A percentile compares a stretch with the other conserved stretches of the same genome.
phyloP scores from a whole-genome alignment of 2,113 vertebrate species.

The Motacilla alba region DNA sequence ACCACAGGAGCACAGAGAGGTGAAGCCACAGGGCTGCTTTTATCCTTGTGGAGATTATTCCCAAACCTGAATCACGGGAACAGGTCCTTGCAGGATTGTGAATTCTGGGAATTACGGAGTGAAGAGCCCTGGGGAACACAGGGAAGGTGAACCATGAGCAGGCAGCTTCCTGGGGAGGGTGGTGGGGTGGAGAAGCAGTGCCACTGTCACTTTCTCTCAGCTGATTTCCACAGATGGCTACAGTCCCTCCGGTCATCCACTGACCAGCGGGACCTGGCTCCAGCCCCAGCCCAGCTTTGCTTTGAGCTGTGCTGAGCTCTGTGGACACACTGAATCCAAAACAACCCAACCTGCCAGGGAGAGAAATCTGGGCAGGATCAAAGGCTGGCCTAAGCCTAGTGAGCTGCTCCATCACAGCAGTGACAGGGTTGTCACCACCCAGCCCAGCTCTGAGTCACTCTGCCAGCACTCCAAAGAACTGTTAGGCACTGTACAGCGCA shows the following conservation, averaged over 20 bases:
- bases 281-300: neutral
- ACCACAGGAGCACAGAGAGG: neutral
- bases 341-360: neutral
- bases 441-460: neutral
- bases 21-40: neutral
- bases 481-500: neutral
- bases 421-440: neutral
- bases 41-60: neutral
- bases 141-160: neutral
- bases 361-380: neutral
- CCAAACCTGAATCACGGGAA: fast-evolving
- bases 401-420: neutral
- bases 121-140: neutral
- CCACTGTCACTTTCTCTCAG: neutral
- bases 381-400: neutral
- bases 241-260: neutral
- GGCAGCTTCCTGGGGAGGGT: neutral
- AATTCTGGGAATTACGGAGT: neutral
- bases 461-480: neutral
- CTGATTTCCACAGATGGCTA: neutral
- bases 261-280: neutral
- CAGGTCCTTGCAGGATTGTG: neutral
- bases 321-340: neutral
- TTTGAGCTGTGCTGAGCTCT: neutral
- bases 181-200: neutral